Evolutionary conservation across 2,888 invertebrate genomes (phyloP).

Genomic region (Trachelus stipa): DNA sequence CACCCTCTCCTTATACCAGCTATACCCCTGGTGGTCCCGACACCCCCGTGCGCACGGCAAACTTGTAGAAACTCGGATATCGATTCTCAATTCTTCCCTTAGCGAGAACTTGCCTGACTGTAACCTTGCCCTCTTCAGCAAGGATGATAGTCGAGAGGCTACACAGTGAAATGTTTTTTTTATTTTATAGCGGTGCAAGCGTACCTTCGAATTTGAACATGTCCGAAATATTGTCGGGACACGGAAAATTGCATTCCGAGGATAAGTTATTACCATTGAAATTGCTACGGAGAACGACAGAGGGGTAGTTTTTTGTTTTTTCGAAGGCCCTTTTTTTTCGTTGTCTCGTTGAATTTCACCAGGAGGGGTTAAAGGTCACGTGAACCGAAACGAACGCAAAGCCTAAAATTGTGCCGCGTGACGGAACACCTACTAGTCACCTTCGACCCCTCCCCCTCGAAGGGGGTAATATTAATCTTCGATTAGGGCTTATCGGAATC

Average conservation of each 20-base stretch:
- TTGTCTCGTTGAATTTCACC: background rate
- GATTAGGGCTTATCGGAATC: slow-evolving; percentile 54
- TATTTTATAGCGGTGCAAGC: background rate
- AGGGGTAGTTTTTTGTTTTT: background rate
- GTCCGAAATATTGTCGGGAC: background rate
- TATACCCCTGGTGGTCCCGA: slow-evolving; percentile 24
- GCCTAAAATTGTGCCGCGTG: slow-evolving; percentile 40
- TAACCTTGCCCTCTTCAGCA: background rate
- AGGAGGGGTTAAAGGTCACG: background rate
- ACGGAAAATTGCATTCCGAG: background rate
- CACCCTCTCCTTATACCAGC: slow-evolving; percentile 2
- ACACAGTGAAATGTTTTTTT: background rate
- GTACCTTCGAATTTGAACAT: background rate
- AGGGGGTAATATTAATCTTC: slow-evolving; percentile 55
- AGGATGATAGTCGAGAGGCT: background rate
- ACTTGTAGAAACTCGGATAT: slow-evolving; percentile 61
- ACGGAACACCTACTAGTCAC: slow-evolving; percentile 23
- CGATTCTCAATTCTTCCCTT: slow-evolving; percentile 59
- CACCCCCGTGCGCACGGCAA: slow-evolving; percentile 38
- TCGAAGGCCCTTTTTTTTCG: background rate
- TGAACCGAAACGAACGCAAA: background rate
- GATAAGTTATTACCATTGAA: background rate
- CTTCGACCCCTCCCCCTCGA: background rate
- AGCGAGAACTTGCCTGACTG: background rate
- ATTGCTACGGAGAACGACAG: background rate